Evolutionary conservation across 2,888 invertebrate species (phyloP).

Genomic region (Ernsta delagoae): DNA sequence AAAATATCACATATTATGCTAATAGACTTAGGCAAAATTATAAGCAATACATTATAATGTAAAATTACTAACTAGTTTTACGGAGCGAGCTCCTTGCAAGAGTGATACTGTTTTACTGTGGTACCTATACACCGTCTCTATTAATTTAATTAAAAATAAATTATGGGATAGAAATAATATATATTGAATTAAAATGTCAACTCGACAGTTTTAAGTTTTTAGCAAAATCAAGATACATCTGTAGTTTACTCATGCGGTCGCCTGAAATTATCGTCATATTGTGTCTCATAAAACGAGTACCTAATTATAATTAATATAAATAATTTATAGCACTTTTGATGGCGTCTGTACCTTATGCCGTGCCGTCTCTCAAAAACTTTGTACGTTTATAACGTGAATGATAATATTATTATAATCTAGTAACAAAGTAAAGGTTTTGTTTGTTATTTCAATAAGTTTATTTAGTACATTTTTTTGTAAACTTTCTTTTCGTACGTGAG

Average conservation of each 20-base stretch:
- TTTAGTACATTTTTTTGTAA: conserved; percentile 20
- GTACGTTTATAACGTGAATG: conserved; percentile 34
- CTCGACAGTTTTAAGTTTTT: background rate
- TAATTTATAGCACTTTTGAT: conserved; percentile 33
- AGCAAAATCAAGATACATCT: conserved; percentile 4
- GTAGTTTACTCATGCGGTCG: conserved; percentile 36
- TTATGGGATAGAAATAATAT: background rate
- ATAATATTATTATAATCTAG: background rate
- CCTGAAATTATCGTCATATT: conserved; percentile 10
- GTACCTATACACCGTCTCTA: conserved; percentile 30
- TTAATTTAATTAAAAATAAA: conserved; percentile 17
- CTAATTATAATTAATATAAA: conserved; percentile 5
- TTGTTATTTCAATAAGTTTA: conserved; percentile 34
- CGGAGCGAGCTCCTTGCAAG: conserved; percentile 29
- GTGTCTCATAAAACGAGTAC: conserved; percentile 9
- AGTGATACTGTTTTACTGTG: conserved; percentile 34
- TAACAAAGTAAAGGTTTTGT: conserved; percentile 24
- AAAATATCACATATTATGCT: conserved; percentile 41
- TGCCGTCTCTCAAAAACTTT: conserved; percentile 34
- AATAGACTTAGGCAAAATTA: conserved; percentile 47
- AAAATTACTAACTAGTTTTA: conserved; percentile 26
- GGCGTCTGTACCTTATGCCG: conserved; percentile 30
- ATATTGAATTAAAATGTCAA: background rate
- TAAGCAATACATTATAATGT: conserved; percentile 44
- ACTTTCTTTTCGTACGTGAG: conserved; percentile 27